phyloP scores from a whole-genome alignment of 2,888 invertebrate species.

The Azorinus chamasolen region DNA sequence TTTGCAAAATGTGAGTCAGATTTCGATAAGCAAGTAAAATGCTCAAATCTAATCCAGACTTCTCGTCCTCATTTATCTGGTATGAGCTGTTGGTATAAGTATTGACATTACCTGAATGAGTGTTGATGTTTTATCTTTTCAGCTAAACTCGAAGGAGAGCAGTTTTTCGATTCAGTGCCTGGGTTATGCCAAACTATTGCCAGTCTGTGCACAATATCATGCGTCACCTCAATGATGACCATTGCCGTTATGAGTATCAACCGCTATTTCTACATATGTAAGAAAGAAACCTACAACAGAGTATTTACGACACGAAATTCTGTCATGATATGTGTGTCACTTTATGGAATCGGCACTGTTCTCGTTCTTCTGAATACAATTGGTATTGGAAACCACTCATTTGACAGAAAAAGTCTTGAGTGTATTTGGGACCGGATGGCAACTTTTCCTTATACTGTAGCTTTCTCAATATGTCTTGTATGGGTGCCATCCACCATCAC shows the following conservation, averaged over 20 bases:
- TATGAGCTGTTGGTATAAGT: too few relatives aligned
- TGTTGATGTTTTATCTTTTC: constrained; percentile 41
- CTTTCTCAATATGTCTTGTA: constrained; percentile 71
- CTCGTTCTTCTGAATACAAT: constrained; percentile 69
- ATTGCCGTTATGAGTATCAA: constrained; percentile 77
- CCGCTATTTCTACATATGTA: constrained; percentile 75
- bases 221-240: constrained; percentile 73
- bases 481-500: constrained; percentile 73
- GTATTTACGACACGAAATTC: constrained; percentile 67
- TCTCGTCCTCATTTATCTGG: too few relatives aligned
- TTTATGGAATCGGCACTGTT: constrained; percentile 67
- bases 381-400: constrained; percentile 72
- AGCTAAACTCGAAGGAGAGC: constrained; percentile 76
- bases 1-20: too few relatives aligned
- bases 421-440: constrained; percentile 79
- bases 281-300: constrained; percentile 57
- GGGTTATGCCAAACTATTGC: constrained; percentile 74
- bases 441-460: constrained; percentile 72
- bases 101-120: too few relatives aligned
- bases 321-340: constrained; percentile 61
- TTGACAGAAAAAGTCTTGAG: constrained; percentile 73
- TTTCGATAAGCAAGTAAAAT: too few relatives aligned
- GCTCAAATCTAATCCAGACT: too few relatives aligned
- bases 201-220: constrained; percentile 74
- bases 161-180: constrained; percentile 68